A percentile compares a stretch with the other conserved stretches of the same genome.
Conservation (phyloP, 1,140 invertebrate species). For the Tribolium madens region DNA sequence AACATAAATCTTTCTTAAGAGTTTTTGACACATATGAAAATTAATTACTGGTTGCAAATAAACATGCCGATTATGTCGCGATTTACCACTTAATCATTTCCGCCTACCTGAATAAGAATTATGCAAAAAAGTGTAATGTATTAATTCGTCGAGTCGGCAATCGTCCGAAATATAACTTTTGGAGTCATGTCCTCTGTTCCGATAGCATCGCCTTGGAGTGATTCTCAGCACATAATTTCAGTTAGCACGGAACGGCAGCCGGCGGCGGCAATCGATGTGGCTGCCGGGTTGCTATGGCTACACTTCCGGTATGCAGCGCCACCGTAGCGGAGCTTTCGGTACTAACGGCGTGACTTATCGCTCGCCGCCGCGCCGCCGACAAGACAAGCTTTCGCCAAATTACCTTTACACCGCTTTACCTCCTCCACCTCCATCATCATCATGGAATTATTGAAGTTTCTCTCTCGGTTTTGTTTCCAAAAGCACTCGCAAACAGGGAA, state of each 20-base stretch:
- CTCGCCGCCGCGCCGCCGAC: no score
- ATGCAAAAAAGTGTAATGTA: neutral
- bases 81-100: no score
- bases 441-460: slow-evolving; percentile 37
- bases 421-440: slow-evolving; percentile 9
- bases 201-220: slow-evolving; percentile 22
- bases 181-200: neutral
- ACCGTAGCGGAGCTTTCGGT: slow-evolving; percentile 42
- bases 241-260: slow-evolving; percentile 49
- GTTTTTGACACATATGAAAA: no score
- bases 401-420: slow-evolving; percentile 34
- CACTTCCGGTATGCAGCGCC: slow-evolving; percentile 59
- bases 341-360: slow-evolving; percentile 50
- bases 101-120: no score
- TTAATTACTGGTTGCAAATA: no score
- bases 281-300: slow-evolving; percentile 60
- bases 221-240: slow-evolving; percentile 48
- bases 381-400: slow-evolving; percentile 50
- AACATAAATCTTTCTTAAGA: no score
- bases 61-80: no score
- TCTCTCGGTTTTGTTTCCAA: slow-evolving; percentile 9
- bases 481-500: slow-evolving; percentile 23
- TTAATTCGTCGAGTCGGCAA: neutral
- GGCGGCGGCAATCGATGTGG: slow-evolving; percentile 61
- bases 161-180: neutral